Evolutionary conservation across 2,113 vertebrate species (phyloP), one percentile per base, ranked within the genome.

Genomic region (Tor tambroides): DNA sequence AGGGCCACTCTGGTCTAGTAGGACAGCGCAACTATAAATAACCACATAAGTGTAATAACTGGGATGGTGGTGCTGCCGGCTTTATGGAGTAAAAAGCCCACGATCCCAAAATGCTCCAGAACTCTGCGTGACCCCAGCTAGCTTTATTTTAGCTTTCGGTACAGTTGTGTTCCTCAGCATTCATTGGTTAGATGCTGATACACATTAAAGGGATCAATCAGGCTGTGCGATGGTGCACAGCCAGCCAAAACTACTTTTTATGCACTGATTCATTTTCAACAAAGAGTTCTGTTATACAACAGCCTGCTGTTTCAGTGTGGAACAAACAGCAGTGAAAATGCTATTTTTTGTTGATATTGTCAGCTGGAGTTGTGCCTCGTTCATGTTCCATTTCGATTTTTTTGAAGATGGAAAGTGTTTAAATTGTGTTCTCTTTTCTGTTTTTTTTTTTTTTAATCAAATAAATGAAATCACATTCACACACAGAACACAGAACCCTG

Each of bases 1-100:
- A 30, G 72, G 43, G 35, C 32, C 77, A 61, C 35, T 87, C 63
- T 61, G 46, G 54, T 61, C 49, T 88, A 87, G 83, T 35, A 91
- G 71, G 89, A 87, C 49, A 89, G 75, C 28, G 23, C 46, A 59
- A 56, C 89, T 92, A 91, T 90, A 91, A 92, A 91, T 91, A 91
- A 90, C 86, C 72, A 30, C 61, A 56, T 51, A 74, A 67, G 32
- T 86, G 35, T 67, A 85, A 84, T 72, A 88, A 77, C 85, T 71
- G 17, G 38, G 54, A 67, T 76, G 61, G 30, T 80, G 67, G 9
- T 65, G 23, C 61, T 61, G 59, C 21, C 23, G 14, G 74, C 63
- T 83, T 87, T 82, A 46, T 85, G 82, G 85, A 56, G 71, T 23
- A 69, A 86, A 88, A 88, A 85, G 85, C 87, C 83, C 83, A 23